Conservation (phyloP, 2,113 vertebrate genomes). For the Bujurquina vittata region DNA sequence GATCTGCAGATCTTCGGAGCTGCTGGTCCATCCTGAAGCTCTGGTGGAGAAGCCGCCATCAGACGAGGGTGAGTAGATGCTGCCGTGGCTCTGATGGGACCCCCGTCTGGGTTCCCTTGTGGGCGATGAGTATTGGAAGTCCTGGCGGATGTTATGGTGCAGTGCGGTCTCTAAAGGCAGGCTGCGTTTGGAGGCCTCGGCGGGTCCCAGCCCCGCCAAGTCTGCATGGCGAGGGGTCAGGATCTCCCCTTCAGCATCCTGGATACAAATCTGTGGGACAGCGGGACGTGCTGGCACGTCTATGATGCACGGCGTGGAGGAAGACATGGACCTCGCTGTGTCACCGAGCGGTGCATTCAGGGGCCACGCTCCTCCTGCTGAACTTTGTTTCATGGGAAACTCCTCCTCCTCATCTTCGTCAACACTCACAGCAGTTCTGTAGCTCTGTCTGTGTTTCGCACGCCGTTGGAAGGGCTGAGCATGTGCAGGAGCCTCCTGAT, state of each 20-base stretch:
- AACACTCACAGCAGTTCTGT: constrained; percentile 63
- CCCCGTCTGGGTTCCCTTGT: background rate
- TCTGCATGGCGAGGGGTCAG: background rate
- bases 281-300: background rate
- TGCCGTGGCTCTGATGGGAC: background rate
- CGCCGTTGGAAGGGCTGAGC: background rate
- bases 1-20: constrained; percentile 34
- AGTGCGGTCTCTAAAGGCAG: constrained; percentile 10
- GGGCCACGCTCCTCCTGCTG: constrained; percentile 31
- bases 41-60: background rate
- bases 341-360: background rate
- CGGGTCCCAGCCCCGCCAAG: background rate
- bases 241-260: constrained; percentile 45
- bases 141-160: background rate
- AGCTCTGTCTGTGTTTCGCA: constrained; percentile 58
- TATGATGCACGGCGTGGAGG: constrained; percentile 47
- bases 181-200: constrained; percentile 17
- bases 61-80: background rate
- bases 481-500: background rate
- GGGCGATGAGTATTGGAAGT: background rate
- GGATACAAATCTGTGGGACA: constrained; percentile 72
- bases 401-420: constrained; percentile 56
- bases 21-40: constrained; percentile 36
- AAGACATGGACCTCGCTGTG: constrained; percentile 7
- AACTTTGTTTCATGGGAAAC: background rate